Evolutionary conservation across 2,888 invertebrate genomes (phyloP).

Genomic region (Epirrhoe alternata): DNA sequence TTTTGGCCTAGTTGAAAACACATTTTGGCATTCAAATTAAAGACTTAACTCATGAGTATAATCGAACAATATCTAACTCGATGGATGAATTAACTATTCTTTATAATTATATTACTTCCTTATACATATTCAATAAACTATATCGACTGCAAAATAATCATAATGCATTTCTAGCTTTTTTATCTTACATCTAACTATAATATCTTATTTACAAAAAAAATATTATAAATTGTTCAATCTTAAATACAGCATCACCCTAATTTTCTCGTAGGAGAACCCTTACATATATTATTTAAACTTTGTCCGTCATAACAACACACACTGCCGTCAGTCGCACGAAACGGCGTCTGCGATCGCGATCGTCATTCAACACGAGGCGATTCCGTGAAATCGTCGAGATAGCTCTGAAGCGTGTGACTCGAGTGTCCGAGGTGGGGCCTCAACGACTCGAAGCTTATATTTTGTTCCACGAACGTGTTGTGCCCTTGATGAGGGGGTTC

Average conservation of each 20-base stretch:
- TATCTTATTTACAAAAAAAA: slow-evolving; percentile 81
- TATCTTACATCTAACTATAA: slow-evolving; percentile 75
- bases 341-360: slow-evolving; percentile 40
- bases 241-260: slow-evolving; percentile 63
- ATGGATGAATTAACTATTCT: slow-evolving; percentile 64
- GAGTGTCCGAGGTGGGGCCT: slow-evolving; percentile 62
- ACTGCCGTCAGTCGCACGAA: slow-evolving; percentile 23
- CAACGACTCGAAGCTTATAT: slow-evolving; percentile 70
- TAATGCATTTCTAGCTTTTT: slow-evolving; percentile 78
- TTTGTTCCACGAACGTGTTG: slow-evolving; percentile 74
- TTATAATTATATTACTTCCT: slow-evolving; percentile 65
- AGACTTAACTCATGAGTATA: slow-evolving; percentile 71
- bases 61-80: slow-evolving; percentile 67
- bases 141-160: slow-evolving; percentile 78
- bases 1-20: slow-evolving; percentile 69
- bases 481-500: slow-evolving; percentile 73
- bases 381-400: slow-evolving; percentile 74
- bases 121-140: slow-evolving; percentile 69
- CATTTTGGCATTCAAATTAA: slow-evolving; percentile 72
- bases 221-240: slow-evolving; percentile 74
- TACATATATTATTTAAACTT: slow-evolving; percentile 31
- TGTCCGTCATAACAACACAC: slow-evolving; percentile 47
- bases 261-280: slow-evolving; percentile 40
- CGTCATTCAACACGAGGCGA: slow-evolving; percentile 77
- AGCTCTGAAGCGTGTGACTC: slow-evolving; percentile 64